Conservation (phyloP, 2,113 vertebrate genomes). For the Beaufortia kweichowensis region DNA sequence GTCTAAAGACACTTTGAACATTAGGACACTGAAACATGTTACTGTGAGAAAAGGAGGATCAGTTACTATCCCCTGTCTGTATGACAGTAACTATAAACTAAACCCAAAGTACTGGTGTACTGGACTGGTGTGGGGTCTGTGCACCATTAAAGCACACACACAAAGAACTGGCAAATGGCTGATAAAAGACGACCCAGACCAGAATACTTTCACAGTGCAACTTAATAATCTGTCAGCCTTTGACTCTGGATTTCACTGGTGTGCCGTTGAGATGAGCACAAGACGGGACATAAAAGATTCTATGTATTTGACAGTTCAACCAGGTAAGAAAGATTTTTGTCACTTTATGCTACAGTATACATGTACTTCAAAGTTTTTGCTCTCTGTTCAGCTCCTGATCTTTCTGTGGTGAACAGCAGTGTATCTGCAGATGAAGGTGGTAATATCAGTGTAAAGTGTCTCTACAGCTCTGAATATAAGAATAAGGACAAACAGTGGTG, state of each 20-base stretch:
- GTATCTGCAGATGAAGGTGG: slow-evolving; percentile 38
- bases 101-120: slow-evolving; percentile 45
- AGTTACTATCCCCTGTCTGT: slow-evolving; percentile 44
- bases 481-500: slow-evolving; percentile 35
- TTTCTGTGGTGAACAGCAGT: slow-evolving; percentile 34
- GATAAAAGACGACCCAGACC: slow-evolving; percentile 35
- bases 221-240: neutral
- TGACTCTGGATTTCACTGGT: slow-evolving; percentile 28
- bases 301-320: slow-evolving; percentile 22
- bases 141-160: neutral
- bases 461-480: slow-evolving; percentile 33
- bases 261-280: neutral
- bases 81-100: slow-evolving; percentile 23
- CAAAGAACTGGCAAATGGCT: slow-evolving; percentile 1
- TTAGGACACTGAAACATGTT: neutral
- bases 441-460: slow-evolving; percentile 47
- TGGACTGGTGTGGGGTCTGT: fast-evolving
- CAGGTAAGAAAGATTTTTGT: slow-evolving; percentile 5
- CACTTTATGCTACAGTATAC: neutral
- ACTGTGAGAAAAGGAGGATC: slow-evolving; percentile 10
- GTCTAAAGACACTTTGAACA: neutral
- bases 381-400: slow-evolving; percentile 21
- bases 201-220: slow-evolving; percentile 44
- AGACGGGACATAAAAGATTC: neutral
- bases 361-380: neutral